phyloP scores from a whole-genome alignment of 1,140 invertebrate genomes.

The Rhysida immarginata region DNA sequence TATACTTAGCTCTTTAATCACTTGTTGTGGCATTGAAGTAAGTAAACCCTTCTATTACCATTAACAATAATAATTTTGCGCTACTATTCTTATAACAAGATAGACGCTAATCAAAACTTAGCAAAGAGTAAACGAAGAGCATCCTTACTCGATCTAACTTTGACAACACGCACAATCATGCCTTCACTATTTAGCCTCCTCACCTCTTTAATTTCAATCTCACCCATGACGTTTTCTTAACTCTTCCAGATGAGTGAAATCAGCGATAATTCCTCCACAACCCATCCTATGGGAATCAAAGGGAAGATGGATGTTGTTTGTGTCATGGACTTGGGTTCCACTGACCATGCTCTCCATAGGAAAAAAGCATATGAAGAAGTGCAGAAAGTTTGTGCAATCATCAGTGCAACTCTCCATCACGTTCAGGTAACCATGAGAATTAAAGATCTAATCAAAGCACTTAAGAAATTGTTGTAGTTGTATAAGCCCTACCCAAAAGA shows the following conservation, averaged over 20 bases:
- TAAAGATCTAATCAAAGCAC: background rate
- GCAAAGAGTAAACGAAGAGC: too few species aligned
- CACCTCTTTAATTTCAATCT: too few species aligned
- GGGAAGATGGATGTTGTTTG: slow-evolving; percentile 71
- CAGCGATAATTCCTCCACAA: slow-evolving; percentile 4
- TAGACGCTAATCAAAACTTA: too few species aligned
- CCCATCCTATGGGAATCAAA: background rate
- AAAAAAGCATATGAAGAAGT: slow-evolving; percentile 71
- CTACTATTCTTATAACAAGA: too few species aligned
- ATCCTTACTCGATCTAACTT: too few species aligned
- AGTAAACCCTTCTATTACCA: too few species aligned
- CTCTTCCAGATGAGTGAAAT: slow-evolving; percentile 7
- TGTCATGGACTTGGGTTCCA: slow-evolving; percentile 65
- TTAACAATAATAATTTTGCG: too few species aligned
- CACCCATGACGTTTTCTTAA: too few species aligned
- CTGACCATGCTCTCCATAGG: slow-evolving; percentile 50
- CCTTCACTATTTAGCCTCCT: too few species aligned
- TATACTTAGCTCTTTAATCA: too few species aligned
- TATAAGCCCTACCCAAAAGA: background rate
- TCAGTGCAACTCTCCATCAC: slow-evolving; percentile 64
- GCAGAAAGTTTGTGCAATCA: slow-evolving; percentile 53
- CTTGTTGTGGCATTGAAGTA: too few species aligned
- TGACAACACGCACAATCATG: too few species aligned
- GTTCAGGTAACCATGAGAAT: slow-evolving; percentile 45
- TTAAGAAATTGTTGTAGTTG: background rate